phyloP scores from a whole-genome alignment of 2,888 invertebrate genomes.

The Drosophila infuscata region DNA sequence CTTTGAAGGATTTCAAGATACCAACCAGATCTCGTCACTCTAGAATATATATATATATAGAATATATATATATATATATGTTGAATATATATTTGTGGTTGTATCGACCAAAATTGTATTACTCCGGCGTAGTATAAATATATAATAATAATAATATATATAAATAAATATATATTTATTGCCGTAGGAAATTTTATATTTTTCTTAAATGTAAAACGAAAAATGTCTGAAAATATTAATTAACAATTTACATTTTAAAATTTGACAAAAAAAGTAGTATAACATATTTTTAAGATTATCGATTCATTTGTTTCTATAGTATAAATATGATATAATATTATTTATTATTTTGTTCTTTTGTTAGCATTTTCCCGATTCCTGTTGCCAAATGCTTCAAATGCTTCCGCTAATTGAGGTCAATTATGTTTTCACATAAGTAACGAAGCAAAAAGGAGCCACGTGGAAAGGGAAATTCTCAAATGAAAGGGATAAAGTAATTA shows the following conservation, averaged over 20 bases:
- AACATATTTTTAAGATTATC: background rate
- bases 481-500: conserved; percentile 3
- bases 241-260: background rate
- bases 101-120: no score
- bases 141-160: no score
- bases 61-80: no score
- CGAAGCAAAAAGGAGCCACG: background rate
- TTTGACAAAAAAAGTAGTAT: background rate
- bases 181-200: background rate
- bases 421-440: background rate
- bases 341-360: background rate
- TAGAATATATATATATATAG: background rate
- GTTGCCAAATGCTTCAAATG: background rate
- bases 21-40: background rate
- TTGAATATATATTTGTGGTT: no score
- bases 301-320: background rate
- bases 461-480: background rate
- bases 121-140: no score
- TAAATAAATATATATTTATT: background rate
- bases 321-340: background rate
- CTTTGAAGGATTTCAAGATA: background rate
- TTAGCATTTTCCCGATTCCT: background rate
- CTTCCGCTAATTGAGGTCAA: conserved; percentile 7
- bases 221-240: background rate
- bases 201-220: background rate